Conservation (phyloP, 1,140 invertebrate species). For the Dreissena polymorpha region DNA sequence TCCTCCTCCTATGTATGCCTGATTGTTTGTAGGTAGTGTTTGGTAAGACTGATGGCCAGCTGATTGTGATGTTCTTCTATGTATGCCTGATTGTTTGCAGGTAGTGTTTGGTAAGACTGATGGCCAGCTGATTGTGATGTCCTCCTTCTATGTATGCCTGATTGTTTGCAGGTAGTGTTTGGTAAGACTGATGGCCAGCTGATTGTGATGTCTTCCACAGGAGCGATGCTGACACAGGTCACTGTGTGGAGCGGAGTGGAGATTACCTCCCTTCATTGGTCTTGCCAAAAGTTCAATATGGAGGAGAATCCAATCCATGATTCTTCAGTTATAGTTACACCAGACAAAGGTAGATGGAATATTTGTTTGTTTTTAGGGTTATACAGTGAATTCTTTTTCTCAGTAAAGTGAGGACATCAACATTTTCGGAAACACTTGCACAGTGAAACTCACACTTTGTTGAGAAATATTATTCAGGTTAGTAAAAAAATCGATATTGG, state of each 20-base stretch:
- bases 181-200: constrained; percentile 95
- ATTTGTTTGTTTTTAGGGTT: no score
- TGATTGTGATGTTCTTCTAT: no score
- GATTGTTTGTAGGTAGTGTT: constrained; percentile 82
- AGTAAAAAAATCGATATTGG: no score
- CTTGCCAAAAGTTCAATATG: constrained; percentile 99
- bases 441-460: no score
- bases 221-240: constrained; percentile 95
- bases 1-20: no score
- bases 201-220: constrained; percentile 97
- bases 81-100: constrained; percentile 74
- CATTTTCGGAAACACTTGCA: no score
- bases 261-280: constrained; percentile 96
- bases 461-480: no score
- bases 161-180: constrained; percentile 90
- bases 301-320: constrained; percentile 86
- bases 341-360: not conserved
- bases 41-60: constrained; percentile 90
- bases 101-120: constrained; percentile 98
- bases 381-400: no score
- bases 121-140: constrained; percentile 97
- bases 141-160: no score
- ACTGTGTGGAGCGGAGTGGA: constrained; percentile 87
- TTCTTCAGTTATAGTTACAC: not conserved
- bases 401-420: no score